Percentiles rank a stretch among this genome's conserved stretches.
Evolutionary conservation across 2,113 vertebrate genomes (phyloP).

Genomic region (Sylvilagus bachmani): DNA sequence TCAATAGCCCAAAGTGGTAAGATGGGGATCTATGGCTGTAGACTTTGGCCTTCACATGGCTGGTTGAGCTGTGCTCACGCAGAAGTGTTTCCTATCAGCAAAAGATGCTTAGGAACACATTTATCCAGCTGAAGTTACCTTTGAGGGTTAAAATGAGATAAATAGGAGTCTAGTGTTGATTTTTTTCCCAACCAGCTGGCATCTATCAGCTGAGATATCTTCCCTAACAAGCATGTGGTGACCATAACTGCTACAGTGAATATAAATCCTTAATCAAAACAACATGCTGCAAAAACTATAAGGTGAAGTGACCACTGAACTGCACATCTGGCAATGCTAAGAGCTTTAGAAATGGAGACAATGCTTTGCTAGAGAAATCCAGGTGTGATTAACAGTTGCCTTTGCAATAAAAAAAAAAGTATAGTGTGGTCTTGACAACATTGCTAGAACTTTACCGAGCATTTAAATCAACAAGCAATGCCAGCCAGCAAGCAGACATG

Average conservation of each 20-base stretch:
- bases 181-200: constrained; percentile 27
- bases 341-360: constrained; percentile 53
- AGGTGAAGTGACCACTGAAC: constrained; percentile 66
- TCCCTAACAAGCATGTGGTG: constrained; percentile 77
- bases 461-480: constrained; percentile 45
- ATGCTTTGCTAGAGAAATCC: not conserved
- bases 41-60: constrained; percentile 68
- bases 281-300: constrained; percentile 73
- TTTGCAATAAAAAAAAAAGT: not conserved
- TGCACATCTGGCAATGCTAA: constrained; percentile 65
- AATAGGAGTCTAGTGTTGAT: constrained; percentile 65
- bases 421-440: not conserved
- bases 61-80: constrained; percentile 26
- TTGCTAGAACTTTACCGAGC: not conserved
- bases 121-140: constrained; percentile 72
- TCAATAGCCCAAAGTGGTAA: constrained; percentile 56
- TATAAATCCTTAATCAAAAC: constrained; percentile 80
- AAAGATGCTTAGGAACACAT: constrained; percentile 55
- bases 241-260: constrained; percentile 74
- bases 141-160: constrained; percentile 72
- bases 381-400: constrained; percentile 10
- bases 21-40: constrained; percentile 47
- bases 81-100: constrained; percentile 78
- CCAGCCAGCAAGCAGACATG: not conserved
- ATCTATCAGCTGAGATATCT: constrained; percentile 67